Conservation (phyloP, 2,888 invertebrate genomes). For the Hirtodrosophila histrioides region DNA sequence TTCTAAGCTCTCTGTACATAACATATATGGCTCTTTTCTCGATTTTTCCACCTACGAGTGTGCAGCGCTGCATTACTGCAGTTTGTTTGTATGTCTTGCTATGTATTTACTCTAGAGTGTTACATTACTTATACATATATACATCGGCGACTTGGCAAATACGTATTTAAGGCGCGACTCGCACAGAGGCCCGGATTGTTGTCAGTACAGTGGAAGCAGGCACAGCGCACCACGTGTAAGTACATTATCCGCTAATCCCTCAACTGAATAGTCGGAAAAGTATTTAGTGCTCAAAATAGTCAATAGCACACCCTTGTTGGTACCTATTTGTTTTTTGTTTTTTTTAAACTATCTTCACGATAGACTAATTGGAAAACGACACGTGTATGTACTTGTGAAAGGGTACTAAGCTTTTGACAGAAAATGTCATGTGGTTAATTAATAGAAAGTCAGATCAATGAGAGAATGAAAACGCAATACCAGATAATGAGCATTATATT, state of each 20-base stretch:
- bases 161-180: conserved; percentile 32
- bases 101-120: not conserved
- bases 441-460: too few relatives aligned
- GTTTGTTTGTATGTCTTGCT: conserved; percentile 4
- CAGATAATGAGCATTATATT: too few relatives aligned
- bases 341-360: too few relatives aligned
- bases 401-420: too few relatives aligned
- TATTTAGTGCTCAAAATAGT: too few relatives aligned
- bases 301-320: too few relatives aligned
- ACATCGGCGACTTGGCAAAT: conserved; percentile 2
- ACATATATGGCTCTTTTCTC: conserved; percentile 1
- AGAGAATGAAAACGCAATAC: too few relatives aligned
- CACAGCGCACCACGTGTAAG: not conserved
- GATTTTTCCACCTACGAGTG: conserved; percentile 1
- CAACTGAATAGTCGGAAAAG: not conserved
- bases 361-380: too few relatives aligned
- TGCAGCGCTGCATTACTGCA: conserved; percentile 4
- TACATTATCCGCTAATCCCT: not conserved
- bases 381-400: too few relatives aligned
- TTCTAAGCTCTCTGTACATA: conserved; percentile 3
- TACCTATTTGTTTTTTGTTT: too few relatives aligned
- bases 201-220: conserved; percentile 9
- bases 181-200: conserved; percentile 13
- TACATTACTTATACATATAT: conserved; percentile 4
- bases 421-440: too few relatives aligned